Evolutionary conservation across 2,888 invertebrate species (phyloP).

Genomic region (Chironomus riparius): DNA sequence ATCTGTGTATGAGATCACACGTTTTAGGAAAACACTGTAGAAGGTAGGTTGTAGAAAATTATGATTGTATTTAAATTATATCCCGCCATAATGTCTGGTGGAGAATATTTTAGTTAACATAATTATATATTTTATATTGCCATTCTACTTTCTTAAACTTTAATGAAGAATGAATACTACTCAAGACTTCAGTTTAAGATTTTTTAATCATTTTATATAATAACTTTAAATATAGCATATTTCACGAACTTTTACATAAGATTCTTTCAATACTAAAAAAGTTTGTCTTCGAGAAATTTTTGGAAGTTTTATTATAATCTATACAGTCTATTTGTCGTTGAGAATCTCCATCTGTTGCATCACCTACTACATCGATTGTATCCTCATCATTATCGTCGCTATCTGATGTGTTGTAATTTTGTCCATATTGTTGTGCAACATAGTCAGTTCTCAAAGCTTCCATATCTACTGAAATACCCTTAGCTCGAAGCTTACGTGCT

Average conservation of each 20-base stretch:
- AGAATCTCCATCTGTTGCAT: slow-evolving; percentile 57
- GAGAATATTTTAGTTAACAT: no score
- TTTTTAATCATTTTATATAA: no score
- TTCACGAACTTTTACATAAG: slow-evolving; percentile 50
- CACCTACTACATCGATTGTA: slow-evolving; percentile 77
- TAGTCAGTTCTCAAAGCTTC: slow-evolving; percentile 78
- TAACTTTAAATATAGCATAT: background rate
- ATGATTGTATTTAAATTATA: no score
- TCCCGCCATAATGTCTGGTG: no score
- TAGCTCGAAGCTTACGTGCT: slow-evolving; percentile 83
- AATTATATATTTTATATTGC: no score
- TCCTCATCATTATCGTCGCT: slow-evolving; percentile 53
- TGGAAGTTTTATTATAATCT: slow-evolving; percentile 51
- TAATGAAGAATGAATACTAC: no score
- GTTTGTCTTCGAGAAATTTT: slow-evolving; percentile 54
- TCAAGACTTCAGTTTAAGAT: no score
- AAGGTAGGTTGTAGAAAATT: no score
- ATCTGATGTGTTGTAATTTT: slow-evolving; percentile 41
- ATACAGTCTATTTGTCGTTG: slow-evolving; percentile 49
- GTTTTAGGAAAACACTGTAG: no score
- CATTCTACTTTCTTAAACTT: no score
- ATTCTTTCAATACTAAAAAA: slow-evolving; percentile 87
- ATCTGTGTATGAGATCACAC: no score
- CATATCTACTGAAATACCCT: slow-evolving; percentile 81
- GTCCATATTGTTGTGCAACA: slow-evolving; percentile 63